A percentile compares a stretch with the other conserved stretches of the same genome.
Evolutionary conservation across 2,113 vertebrate genomes (phyloP).

Genomic region (Prinia subflava): DNA sequence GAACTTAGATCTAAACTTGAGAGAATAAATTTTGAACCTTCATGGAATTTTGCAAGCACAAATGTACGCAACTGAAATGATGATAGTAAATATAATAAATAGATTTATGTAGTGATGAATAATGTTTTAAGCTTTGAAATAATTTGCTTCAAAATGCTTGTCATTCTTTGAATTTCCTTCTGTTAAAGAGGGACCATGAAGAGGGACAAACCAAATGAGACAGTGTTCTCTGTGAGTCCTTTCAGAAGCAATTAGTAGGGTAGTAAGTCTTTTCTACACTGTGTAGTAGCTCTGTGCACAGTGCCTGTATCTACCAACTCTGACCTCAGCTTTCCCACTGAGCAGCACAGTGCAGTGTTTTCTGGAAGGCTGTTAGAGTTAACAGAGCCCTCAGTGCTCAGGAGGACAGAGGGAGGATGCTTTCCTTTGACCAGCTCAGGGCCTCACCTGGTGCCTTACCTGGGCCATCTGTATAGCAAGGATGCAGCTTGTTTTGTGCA

Average conservation of each 20-base stretch:
- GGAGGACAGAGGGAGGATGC: background rate
- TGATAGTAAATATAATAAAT: background rate
- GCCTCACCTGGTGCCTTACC: background rate
- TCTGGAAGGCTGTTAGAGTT: background rate
- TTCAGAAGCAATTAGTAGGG: no score
- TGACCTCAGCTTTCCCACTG: background rate
- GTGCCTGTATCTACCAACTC: rapidly evolving
- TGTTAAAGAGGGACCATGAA: background rate
- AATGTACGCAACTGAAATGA: rapidly evolving
- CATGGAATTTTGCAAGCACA: background rate
- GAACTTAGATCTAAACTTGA: background rate
- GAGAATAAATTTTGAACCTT: background rate
- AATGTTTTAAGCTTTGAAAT: background rate
- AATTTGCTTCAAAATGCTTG: background rate
- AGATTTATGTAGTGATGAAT: background rate
- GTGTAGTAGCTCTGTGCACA: background rate
- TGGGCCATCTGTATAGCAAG: background rate
- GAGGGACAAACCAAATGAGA: background rate
- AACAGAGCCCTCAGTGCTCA: background rate
- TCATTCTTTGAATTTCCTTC: background rate
- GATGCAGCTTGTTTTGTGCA: background rate
- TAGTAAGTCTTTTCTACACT: background rate
- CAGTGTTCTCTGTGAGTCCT: background rate
- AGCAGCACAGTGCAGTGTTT: background rate
- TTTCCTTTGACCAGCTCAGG: background rate